Evolutionary conservation across 1,140 invertebrate genomes (phyloP).

Genomic region (Rhopalosiphum maidis): DNA sequence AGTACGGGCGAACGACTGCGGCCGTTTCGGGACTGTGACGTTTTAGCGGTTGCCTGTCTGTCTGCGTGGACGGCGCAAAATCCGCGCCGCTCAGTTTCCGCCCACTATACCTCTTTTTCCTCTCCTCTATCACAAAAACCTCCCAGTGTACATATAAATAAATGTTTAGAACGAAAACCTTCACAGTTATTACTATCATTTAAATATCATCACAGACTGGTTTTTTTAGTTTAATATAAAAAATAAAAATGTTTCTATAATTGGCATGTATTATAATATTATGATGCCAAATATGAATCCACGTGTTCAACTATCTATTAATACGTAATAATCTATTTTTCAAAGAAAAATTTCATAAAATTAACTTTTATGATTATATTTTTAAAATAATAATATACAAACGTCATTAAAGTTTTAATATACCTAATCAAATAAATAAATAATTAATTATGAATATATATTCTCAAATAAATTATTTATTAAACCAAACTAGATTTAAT

Average conservation of each 20-base stretch:
- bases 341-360: background rate
- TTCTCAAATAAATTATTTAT: background rate
- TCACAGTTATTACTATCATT: background rate
- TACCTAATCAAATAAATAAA: background rate
- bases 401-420: background rate
- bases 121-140: background rate
- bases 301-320: background rate
- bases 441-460: background rate
- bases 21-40: constrained; percentile 36
- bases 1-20: constrained; percentile 50
- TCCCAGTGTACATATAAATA: background rate
- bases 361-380: background rate
- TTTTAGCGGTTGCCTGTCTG: constrained; percentile 56
- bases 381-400: background rate
- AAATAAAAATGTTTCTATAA: background rate
- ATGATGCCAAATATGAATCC: background rate
- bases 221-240: constrained; percentile 9
- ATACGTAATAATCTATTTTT: background rate
- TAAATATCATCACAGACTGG: background rate
- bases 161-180: constrained; percentile 20
- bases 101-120: constrained; percentile 15
- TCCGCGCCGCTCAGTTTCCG: constrained; percentile 44
- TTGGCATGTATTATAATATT: background rate
- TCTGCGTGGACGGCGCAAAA: constrained; percentile 57
- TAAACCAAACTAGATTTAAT: too few species aligned